phyloP scores from a whole-genome alignment of 2,888 invertebrate species.

The Plutella xylostella region DNA sequence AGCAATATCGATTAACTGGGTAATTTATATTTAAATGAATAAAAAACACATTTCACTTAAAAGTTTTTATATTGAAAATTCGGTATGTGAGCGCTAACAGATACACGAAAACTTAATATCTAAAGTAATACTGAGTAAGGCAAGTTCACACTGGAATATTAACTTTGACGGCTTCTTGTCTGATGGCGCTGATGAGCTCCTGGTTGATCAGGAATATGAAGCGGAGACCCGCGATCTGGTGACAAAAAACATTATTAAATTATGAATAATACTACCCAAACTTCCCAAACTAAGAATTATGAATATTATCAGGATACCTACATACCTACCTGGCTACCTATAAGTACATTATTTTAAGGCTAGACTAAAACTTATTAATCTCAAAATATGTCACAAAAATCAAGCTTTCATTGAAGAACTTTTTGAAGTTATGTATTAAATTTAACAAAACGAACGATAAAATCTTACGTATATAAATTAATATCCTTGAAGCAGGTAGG shows the following conservation, averaged over 20 bases:
- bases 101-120: background rate
- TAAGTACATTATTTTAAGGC: too few relatives aligned
- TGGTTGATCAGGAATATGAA: slow-evolving; percentile 95
- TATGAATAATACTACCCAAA: background rate
- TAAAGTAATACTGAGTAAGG: background rate
- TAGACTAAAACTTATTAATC: too few relatives aligned
- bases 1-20: too few relatives aligned
- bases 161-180: slow-evolving; percentile 88
- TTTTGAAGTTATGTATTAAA: too few relatives aligned
- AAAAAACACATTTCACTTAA: background rate
- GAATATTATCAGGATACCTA: too few relatives aligned
- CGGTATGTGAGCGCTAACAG: background rate
- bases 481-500: too few relatives aligned
- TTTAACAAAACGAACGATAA: too few relatives aligned
- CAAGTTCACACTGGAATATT: slow-evolving; percentile 59
- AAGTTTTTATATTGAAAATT: background rate
- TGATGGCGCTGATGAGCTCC: slow-evolving; percentile 89
- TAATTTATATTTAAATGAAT: too few relatives aligned
- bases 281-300: background rate
- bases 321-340: too few relatives aligned
- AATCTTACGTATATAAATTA: too few relatives aligned
- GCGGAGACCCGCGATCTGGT: slow-evolving; percentile 87
- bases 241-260: slow-evolving; percentile 14
- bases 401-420: too few relatives aligned
- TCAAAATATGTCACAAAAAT: too few relatives aligned